phyloP scores from a whole-genome alignment of 2,888 invertebrate genomes.

The Agrotis ipsilon region DNA sequence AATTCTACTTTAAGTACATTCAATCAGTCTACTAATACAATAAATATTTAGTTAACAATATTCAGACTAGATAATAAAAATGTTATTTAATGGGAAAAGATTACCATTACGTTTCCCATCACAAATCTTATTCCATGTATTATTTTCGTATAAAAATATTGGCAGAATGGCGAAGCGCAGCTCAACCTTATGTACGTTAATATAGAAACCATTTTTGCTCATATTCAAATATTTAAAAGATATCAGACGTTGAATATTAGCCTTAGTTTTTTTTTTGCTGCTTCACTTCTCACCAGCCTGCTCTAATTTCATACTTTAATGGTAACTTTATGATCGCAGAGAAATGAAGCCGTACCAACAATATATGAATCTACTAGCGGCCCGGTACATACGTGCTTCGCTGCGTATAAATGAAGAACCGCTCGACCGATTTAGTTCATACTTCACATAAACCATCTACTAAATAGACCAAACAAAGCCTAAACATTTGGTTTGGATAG shows the following conservation, averaged over 20 bases:
- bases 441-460: no score
- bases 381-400: no score
- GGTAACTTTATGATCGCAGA: not conserved
- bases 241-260: not conserved
- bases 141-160: conserved; percentile 9
- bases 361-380: conserved; percentile 12
- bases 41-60: conserved; percentile 15
- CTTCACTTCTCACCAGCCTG: not conserved
- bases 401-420: no score
- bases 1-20: conserved; percentile 35
- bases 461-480: no score
- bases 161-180: conserved; percentile 3
- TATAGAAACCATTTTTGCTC: conserved; percentile 1
- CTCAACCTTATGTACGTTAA: conserved; percentile 15
- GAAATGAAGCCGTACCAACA: not conserved
- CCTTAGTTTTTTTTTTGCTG: not conserved
- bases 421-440: no score
- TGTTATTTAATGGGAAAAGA: not conserved
- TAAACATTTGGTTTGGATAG: no score
- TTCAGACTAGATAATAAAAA: conserved; percentile 42
- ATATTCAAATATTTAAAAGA: not conserved
- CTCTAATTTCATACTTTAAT: not conserved
- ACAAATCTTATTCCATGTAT: not conserved
- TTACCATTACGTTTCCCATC: not conserved
- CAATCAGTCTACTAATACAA: conserved; percentile 47